phyloP scores from a whole-genome alignment of 2,797 vertebrate species.

The Karalla daura region DNA sequence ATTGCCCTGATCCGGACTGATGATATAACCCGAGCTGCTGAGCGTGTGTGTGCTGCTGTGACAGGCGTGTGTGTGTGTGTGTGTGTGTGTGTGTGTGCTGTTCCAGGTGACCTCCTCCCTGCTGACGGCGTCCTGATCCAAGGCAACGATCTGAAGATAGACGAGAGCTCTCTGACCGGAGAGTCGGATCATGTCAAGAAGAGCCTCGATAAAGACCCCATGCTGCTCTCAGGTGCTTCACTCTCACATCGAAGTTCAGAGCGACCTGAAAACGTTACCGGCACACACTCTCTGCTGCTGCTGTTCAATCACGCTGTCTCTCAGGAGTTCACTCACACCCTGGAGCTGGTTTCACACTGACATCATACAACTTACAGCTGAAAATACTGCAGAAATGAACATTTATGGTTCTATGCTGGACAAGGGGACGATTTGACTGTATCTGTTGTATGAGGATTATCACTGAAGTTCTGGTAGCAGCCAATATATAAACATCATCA shows the following conservation, averaged over 20 bases:
- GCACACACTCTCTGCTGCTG: not conserved
- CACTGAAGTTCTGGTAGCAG: no score
- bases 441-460: no score
- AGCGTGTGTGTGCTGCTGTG: not conserved
- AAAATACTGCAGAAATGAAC: no score
- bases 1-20: not conserved
- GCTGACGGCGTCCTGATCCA: conserved; percentile 95
- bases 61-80: conserved; percentile 32
- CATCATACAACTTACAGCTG: no score
- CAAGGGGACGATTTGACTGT: no score
- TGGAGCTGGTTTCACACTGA: not conserved
- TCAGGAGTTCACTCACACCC: no score
- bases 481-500: no score
- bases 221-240: conserved; percentile 93
- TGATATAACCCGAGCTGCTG: conserved; percentile 6
- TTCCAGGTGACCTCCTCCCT: conserved; percentile 95
- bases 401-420: no score
- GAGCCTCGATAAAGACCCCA: conserved; percentile 91
- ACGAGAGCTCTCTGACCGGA: conserved; percentile 96
- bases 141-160: conserved; percentile 96
- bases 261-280: conserved; percentile 4
- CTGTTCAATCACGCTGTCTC: not conserved
- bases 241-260: conserved; percentile 4
- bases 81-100: conserved; percentile 30
- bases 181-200: conserved; percentile 98